A percentile compares a stretch with the other conserved stretches of the same genome.
phyloP scores from a whole-genome alignment of 2,888 invertebrate species.

The Coenonympha glycerion region DNA sequence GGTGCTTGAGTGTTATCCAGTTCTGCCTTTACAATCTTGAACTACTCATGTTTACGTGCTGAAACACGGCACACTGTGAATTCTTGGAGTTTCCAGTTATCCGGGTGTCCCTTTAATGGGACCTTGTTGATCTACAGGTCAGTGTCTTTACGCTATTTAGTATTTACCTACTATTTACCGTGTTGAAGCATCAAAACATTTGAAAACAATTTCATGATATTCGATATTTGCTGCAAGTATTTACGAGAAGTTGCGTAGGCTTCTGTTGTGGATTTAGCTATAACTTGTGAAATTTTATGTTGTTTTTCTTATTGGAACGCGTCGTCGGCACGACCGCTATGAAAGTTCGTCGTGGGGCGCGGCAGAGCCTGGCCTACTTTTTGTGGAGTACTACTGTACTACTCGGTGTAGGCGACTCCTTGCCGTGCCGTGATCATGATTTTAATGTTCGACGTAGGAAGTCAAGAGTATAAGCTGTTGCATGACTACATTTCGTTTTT shows the following conservation, averaged over 20 bases:
- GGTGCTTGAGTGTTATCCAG: slow-evolving; percentile 49
- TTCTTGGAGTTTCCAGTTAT: slow-evolving; percentile 47
- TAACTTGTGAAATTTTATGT: background rate
- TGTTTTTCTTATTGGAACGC: slow-evolving; percentile 23
- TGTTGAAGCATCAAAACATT: no score
- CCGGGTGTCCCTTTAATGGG: slow-evolving; percentile 66
- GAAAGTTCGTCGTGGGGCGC: slow-evolving; percentile 28
- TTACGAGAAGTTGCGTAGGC: background rate
- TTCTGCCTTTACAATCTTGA: slow-evolving; percentile 63
- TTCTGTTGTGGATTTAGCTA: no score
- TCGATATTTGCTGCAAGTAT: background rate
- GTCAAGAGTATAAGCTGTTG: no score
- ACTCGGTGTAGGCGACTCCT: slow-evolving; percentile 27
- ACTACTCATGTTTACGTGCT: slow-evolving; percentile 68
- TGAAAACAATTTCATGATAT: background rate
- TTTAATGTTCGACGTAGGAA: background rate
- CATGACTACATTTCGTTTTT: no score
- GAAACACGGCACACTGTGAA: slow-evolving; percentile 48
- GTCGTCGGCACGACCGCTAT: slow-evolving; percentile 6
- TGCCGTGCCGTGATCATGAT: slow-evolving; percentile 24
- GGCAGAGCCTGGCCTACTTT: slow-evolving; percentile 69
- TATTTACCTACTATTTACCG: no score
- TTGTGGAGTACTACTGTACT: slow-evolving; percentile 27
- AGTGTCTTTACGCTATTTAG: slow-evolving; percentile 25
- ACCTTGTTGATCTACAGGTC: slow-evolving; percentile 71